Evolutionary conservation across 2,797 vertebrate genomes (phyloP).

Genomic region (Phyllotis vaccarum): DNA sequence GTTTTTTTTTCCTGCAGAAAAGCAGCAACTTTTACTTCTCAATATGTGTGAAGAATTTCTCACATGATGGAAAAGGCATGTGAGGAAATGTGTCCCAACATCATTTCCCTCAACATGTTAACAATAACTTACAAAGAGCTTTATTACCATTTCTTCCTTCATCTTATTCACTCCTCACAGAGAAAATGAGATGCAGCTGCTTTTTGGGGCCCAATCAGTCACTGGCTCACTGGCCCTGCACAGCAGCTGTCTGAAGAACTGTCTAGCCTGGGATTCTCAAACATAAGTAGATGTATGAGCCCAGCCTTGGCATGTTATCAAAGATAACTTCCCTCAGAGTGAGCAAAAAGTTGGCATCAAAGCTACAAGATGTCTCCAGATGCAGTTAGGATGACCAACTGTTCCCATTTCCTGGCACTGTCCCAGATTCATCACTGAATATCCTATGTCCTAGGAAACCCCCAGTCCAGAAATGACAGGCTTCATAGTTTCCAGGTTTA

Average conservation of each 20-base stretch:
- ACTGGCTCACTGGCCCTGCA: neutral
- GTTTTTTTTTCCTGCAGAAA: neutral
- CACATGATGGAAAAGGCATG: neutral
- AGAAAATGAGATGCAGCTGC: slow-evolving; percentile 55
- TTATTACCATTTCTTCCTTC: neutral
- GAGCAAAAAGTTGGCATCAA: neutral
- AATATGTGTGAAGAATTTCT: neutral
- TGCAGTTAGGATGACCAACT: neutral
- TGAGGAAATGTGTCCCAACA: neutral
- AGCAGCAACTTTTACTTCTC: neutral
- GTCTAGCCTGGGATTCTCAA: neutral
- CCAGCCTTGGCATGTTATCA: neutral
- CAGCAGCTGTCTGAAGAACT: neutral
- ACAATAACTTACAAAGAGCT: neutral
- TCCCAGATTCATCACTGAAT: neutral
- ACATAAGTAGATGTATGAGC: neutral
- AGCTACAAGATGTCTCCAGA: neutral
- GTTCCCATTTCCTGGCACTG: neutral
- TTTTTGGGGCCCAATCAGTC: neutral
- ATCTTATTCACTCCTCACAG: neutral
- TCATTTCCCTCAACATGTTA: neutral
- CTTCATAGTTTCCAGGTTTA: neutral
- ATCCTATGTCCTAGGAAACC: neutral
- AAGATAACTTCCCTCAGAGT: neutral
- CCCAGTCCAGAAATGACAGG: neutral